Percentiles rank a stretch among this genome's conserved stretches.
Evolutionary conservation across 2,797 vertebrate species (phyloP).

Genomic region (Cyclopterus lumpus): DNA sequence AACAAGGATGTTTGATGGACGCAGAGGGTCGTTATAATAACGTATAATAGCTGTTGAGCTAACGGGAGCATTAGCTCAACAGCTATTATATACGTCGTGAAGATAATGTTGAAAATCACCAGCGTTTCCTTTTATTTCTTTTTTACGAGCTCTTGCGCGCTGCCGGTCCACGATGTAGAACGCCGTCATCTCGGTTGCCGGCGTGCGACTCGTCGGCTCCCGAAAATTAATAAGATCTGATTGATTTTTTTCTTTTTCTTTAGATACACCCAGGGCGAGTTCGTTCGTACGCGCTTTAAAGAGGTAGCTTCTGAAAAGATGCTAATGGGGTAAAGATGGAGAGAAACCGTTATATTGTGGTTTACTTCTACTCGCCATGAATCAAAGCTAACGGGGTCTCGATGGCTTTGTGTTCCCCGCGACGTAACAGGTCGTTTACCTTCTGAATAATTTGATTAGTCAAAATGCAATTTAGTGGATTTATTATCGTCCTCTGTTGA

Average conservation of each 20-base stretch:
- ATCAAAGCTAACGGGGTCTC: conserved; percentile 26
- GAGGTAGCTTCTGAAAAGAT: conserved; percentile 12
- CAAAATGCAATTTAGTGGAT: conserved; percentile 49
- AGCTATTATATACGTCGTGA: conserved; percentile 6
- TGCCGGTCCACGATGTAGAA: conserved; percentile 1
- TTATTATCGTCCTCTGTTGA: conserved; percentile 45
- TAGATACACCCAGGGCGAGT: not conserved
- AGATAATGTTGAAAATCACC: not conserved
- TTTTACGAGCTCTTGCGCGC: not conserved
- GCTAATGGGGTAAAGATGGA: conserved; percentile 16
- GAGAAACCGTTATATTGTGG: conserved; percentile 7
- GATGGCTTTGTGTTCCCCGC: conserved; percentile 7
- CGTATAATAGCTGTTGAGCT: not conserved
- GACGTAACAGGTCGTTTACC: conserved; percentile 35
- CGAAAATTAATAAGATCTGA: conserved; percentile 4
- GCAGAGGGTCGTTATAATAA: not conserved
- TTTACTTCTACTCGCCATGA: conserved; percentile 3
- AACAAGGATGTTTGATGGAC: not conserved
- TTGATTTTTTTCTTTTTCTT: not conserved
- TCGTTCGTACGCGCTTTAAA: not conserved
- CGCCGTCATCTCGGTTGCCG: not conserved
- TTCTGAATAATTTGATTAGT: conserved; percentile 46
- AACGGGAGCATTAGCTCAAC: not conserved
- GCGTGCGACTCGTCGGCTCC: conserved; percentile 7
- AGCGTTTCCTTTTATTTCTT: not conserved